Evolutionary conservation across 2,797 vertebrate species (phyloP).

Genomic region (Halcyon badia): DNA sequence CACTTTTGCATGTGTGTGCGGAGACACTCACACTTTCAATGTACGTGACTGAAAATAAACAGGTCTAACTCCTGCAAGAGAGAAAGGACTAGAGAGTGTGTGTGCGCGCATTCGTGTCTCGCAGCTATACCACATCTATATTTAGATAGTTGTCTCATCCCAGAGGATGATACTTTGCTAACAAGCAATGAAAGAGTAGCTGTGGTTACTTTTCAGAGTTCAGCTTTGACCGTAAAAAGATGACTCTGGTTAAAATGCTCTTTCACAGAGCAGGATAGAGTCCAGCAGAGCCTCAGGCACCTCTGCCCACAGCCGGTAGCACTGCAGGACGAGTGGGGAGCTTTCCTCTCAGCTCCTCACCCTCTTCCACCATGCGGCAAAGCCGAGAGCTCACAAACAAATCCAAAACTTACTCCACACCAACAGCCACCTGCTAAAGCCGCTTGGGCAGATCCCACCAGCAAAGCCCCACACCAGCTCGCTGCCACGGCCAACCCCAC

Average conservation of each 20-base stretch:
- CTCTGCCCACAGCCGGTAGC: background rate
- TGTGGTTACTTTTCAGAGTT: conserved; percentile 74
- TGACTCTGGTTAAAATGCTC: conserved; percentile 2
- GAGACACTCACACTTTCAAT: background rate
- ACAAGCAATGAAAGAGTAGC: conserved; percentile 64
- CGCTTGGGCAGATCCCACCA: rapidly evolving
- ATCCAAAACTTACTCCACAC: background rate
- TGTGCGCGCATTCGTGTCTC: background rate
- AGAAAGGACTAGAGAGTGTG: background rate
- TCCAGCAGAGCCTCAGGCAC: background rate
- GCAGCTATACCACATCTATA: conserved; percentile 57
- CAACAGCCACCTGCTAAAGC: background rate
- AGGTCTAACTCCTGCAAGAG: background rate
- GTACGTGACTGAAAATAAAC: background rate
- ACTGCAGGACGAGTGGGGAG: background rate
- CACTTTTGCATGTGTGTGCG: background rate
- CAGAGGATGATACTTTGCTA: conserved; percentile 56
- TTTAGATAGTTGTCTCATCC: conserved; percentile 77
- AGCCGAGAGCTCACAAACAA: background rate
- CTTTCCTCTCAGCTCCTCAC: background rate
- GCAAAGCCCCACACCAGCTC: background rate
- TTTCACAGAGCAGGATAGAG: background rate
- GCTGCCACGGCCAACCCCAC: rapidly evolving
- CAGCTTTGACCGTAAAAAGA: background rate
- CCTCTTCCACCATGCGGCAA: background rate